Conservation (phyloP, 2,113 vertebrate genomes). For the Paradisaea rubra region DNA sequence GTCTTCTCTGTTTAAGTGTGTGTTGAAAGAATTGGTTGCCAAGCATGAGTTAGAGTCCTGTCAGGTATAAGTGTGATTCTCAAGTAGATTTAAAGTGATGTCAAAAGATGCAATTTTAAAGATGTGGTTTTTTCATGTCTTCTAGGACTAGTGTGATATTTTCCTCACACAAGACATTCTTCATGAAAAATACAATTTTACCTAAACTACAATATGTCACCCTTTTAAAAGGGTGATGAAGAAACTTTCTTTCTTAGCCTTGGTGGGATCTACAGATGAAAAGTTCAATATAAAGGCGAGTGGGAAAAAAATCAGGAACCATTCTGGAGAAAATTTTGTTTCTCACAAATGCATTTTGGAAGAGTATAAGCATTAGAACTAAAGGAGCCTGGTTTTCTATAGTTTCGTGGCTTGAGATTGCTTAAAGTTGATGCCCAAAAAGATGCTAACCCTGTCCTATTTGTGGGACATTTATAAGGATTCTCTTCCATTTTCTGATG, state of each 20-base stretch:
- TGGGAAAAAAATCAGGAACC: not conserved
- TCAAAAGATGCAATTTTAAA: not conserved
- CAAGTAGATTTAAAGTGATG: not conserved
- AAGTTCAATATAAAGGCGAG: not conserved
- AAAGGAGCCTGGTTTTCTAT: not conserved
- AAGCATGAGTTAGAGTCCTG: not conserved
- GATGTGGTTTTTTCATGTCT: accelerated
- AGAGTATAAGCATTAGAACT: not conserved
- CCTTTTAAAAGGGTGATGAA: not conserved
- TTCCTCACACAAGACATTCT: not conserved
- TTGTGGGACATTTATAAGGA: not conserved
- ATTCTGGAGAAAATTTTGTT: not conserved
- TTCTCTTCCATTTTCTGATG: not conserved
- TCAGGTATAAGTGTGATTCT: not conserved
- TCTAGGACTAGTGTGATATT: not conserved
- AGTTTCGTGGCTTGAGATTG: not conserved
- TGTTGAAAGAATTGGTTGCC: not conserved
- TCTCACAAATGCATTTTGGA: not conserved
- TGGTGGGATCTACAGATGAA: not conserved
- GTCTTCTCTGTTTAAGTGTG: not conserved
- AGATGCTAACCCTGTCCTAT: not conserved
- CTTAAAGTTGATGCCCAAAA: not conserved
- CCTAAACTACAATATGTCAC: not conserved
- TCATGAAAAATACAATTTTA: not conserved
- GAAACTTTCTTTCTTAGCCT: not conserved